Conservation (phyloP, 2,888 invertebrate genomes). For the Neuroscelio doddi region DNA sequence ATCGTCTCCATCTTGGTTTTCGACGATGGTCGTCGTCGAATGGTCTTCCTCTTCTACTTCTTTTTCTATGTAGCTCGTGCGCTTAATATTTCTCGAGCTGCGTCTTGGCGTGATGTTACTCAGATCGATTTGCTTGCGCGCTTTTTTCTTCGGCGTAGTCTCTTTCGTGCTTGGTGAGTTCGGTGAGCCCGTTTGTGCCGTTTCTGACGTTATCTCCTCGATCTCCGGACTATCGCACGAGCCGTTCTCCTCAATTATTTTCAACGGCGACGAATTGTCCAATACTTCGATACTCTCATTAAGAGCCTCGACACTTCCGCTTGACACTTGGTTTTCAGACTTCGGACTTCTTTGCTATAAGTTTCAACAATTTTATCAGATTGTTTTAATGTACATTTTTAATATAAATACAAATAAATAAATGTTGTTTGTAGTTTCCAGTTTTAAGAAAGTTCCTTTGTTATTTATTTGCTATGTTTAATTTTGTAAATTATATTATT, state of each 20-base stretch:
- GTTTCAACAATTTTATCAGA: too few species aligned
- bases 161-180: conserved; percentile 58
- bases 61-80: conserved; percentile 75
- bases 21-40: neutral
- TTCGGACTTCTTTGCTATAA: conserved; percentile 71
- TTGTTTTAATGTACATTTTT: too few species aligned
- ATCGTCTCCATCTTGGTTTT: conserved; percentile 71
- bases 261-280: conserved; percentile 58
- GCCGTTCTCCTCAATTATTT: conserved; percentile 69
- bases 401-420: too few species aligned
- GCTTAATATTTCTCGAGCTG: conserved; percentile 76
- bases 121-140: conserved; percentile 62
- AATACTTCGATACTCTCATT: conserved; percentile 58
- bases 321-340: conserved; percentile 53
- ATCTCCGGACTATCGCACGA: conserved; percentile 68
- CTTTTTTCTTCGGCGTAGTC: conserved; percentile 59
- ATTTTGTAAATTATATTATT: too few species aligned
- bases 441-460: too few species aligned
- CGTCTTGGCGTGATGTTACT: conserved; percentile 73
- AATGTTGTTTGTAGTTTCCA: too few species aligned
- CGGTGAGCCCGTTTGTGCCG: conserved; percentile 35
- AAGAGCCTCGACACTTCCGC: conserved; percentile 18
- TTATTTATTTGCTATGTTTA: too few species aligned
- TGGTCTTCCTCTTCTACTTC: conserved; percentile 69
- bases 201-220: conserved; percentile 66